Evolutionary conservation across 2,888 invertebrate species (phyloP).

Genomic region (Epiblema foenella): DNA sequence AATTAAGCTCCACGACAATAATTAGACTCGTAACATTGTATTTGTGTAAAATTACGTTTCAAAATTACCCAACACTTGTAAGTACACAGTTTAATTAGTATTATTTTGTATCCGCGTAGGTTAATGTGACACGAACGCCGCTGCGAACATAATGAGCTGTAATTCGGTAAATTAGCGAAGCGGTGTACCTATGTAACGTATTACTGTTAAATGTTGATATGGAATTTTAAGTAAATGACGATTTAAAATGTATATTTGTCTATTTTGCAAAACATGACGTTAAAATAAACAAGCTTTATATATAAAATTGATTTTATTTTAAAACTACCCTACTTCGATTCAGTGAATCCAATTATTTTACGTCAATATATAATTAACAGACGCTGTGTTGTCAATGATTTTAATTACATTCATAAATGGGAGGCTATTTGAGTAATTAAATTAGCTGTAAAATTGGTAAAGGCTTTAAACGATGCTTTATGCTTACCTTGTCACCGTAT

Average conservation of each 20-base stretch:
- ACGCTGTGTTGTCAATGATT: too few species aligned
- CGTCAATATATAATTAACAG: too few species aligned
- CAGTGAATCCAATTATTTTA: not conserved
- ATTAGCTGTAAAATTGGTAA: too few species aligned
- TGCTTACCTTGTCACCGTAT: too few species aligned
- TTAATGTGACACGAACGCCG: slow-evolving; percentile 29
- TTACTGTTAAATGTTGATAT: slow-evolving; percentile 81
- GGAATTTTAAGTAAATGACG: slow-evolving; percentile 79
- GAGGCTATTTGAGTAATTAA: too few species aligned
- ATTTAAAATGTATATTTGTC: slow-evolving; percentile 82
- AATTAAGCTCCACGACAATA: slow-evolving; percentile 76
- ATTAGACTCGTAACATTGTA: slow-evolving; percentile 66
- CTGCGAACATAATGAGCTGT: slow-evolving; percentile 5
- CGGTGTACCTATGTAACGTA: slow-evolving; percentile 73
- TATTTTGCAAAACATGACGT: slow-evolving; percentile 85
- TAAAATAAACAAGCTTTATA: slow-evolving; percentile 85
- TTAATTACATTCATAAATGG: too few species aligned
- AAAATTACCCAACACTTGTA: slow-evolving; percentile 30
- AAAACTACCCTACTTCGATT: not conserved
- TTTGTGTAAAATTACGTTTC: slow-evolving; percentile 51
- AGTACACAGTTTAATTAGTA: slow-evolving; percentile 32
- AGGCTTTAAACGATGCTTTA: too few species aligned
- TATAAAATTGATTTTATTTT: slow-evolving; percentile 53
- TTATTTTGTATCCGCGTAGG: slow-evolving; percentile 37
- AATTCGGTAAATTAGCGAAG: slow-evolving; percentile 49